These are phyloP conservation scores for Heterochromis multidens DNA, from an alignment of 2,113 vertebrate species.

Conservation along the genomic window DNA sequence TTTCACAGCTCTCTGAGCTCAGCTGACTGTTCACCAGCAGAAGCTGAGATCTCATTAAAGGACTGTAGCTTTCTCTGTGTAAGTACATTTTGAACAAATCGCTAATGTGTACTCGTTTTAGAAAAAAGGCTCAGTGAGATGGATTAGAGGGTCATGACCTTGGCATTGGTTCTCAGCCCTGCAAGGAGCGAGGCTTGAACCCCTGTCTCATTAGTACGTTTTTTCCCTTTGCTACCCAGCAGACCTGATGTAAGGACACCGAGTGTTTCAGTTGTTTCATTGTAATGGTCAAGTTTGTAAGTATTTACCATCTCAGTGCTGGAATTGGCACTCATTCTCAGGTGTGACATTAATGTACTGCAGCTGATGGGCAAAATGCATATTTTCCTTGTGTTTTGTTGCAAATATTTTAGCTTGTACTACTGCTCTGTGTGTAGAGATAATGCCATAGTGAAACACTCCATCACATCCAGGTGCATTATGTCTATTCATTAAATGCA, in stretches of 20 bases:
- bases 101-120: constrained; percentile 9
- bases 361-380: not conserved
- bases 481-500: constrained; percentile 29
- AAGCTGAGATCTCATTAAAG: not conserved
- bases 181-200: not conserved
- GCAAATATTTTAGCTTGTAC: not conserved
- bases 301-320: constrained; percentile 17
- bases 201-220: constrained; percentile 33
- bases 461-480: constrained; percentile 25
- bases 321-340: not conserved
- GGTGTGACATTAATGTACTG: not conserved
- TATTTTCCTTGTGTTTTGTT: not conserved
- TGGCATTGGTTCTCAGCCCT: constrained; percentile 7
- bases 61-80: not conserved
- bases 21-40: not conserved
- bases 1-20: not conserved
- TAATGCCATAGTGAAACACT: constrained; percentile 3
- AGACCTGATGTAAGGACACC: not conserved
- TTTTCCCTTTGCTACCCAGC: not conserved
- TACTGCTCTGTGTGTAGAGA: not conserved
- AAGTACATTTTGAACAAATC: not conserved
- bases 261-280: not conserved
- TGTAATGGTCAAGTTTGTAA: not conserved
- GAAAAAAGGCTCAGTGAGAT: constrained; percentile 19
- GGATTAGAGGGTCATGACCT: constrained; percentile 28